phyloP scores from a whole-genome alignment of 2,888 invertebrate species.

The Mechanitis messenoides region DNA sequence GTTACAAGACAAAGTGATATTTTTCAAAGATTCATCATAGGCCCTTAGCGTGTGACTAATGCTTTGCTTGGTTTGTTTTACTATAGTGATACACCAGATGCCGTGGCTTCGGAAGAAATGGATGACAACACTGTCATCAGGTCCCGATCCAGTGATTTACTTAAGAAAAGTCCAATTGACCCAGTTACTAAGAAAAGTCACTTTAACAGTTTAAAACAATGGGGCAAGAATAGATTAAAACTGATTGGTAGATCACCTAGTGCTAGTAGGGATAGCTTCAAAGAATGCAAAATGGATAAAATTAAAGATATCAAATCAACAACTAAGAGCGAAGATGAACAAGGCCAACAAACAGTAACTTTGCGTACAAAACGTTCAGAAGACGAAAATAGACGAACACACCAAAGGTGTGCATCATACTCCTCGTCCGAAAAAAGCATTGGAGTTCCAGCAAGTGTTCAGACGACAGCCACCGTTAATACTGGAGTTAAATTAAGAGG shows the following conservation, averaged over 20 bases:
- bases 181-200: slow-evolving; percentile 77
- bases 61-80: slow-evolving; percentile 77
- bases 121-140: slow-evolving; percentile 77
- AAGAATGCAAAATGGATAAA: slow-evolving; percentile 62
- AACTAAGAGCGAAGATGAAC: slow-evolving; percentile 71
- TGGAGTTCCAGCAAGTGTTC: slow-evolving; percentile 73
- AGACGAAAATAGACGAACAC: slow-evolving; percentile 80
- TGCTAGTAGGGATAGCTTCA: slow-evolving; percentile 72
- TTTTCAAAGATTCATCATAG: slow-evolving; percentile 59
- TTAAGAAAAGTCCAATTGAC: slow-evolving; percentile 81
- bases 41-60: slow-evolving; percentile 77
- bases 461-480: slow-evolving; percentile 74
- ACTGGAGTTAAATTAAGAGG: slow-evolving; percentile 85
- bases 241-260: slow-evolving; percentile 82
- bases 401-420: slow-evolving; percentile 87
- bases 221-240: slow-evolving; percentile 87
- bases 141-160: slow-evolving; percentile 86
- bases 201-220: slow-evolving; percentile 88
- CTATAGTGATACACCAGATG: slow-evolving; percentile 73
- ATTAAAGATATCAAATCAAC: slow-evolving; percentile 62
- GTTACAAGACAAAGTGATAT: slow-evolving; percentile 67
- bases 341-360: slow-evolving; percentile 81
- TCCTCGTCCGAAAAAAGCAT: slow-evolving; percentile 86
- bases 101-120: slow-evolving; percentile 72
- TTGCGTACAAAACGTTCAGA: slow-evolving; percentile 77